These are phyloP conservation scores for Aulostomus chinensis DNA, from an alignment of 2,797 vertebrate species.

Conservation along the genomic window DNA sequence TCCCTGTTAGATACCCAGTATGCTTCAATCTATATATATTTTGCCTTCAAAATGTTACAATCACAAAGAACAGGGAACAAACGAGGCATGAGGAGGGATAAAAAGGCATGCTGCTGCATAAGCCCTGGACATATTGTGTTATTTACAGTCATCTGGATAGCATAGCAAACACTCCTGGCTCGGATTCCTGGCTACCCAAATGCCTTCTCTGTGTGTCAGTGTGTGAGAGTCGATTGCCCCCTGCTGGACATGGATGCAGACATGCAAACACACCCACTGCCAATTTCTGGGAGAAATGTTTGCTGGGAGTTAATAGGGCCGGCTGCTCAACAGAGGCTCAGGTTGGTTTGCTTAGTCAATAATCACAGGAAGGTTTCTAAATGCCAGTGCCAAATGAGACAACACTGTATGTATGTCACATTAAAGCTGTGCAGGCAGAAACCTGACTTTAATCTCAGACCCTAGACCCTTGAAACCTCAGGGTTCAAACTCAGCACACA, in stretches of 20 bases:
- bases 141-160: constrained; percentile 33
- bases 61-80: background rate
- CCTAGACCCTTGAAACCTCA: too few relatives aligned
- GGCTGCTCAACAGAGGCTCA: constrained; percentile 5
- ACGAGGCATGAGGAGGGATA: background rate
- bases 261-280: constrained; percentile 32
- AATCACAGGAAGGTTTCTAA: background rate
- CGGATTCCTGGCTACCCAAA: constrained; percentile 19
- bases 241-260: constrained; percentile 61
- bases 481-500: too few relatives aligned
- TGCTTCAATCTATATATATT: background rate
- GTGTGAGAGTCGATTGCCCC: constrained; percentile 58
- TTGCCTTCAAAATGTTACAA: constrained; percentile 27
- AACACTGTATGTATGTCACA: too few relatives aligned
- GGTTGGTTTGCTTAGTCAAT: constrained; percentile 32
- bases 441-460: too few relatives aligned
- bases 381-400: background rate
- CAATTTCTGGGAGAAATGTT: constrained; percentile 26
- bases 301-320: constrained; percentile 22
- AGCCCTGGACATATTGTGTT: background rate
- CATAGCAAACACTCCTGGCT: constrained; percentile 24
- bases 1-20: background rate
- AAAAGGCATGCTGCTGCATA: background rate
- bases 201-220: constrained; percentile 22
- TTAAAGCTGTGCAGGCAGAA: too few relatives aligned